Evolutionary conservation across 1,140 invertebrate genomes (phyloP).

Genomic region (Drosophila lacertosa): DNA sequence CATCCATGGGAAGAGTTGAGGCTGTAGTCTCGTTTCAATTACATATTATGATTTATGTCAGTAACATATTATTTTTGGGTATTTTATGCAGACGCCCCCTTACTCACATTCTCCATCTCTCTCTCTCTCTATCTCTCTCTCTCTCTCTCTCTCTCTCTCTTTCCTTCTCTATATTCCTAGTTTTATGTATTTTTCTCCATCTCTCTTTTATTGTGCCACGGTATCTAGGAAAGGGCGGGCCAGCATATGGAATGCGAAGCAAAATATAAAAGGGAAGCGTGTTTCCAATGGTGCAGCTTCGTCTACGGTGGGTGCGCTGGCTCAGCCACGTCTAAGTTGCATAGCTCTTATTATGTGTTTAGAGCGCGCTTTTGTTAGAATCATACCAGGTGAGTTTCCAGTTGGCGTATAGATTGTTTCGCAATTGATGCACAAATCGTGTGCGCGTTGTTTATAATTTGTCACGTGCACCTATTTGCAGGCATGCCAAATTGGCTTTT

Average conservation of each 20-base stretch:
- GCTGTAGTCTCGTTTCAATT: constrained; percentile 67
- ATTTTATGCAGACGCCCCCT: constrained; percentile 60
- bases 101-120: no score
- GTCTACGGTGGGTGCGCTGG: constrained; percentile 20
- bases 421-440: constrained; percentile 76
- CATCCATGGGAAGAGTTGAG: constrained; percentile 10
- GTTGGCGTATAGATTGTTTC: constrained; percentile 40
- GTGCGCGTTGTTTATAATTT: constrained; percentile 45
- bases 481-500: constrained; percentile 73
- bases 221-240: no score
- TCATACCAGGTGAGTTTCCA: constrained; percentile 29
- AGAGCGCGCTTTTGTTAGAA: constrained; percentile 70
- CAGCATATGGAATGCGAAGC: not conserved
- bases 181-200: not conserved
- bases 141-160: not conserved
- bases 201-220: no score
- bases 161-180: not conserved
- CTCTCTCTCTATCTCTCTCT: no score
- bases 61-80: constrained; percentile 79
- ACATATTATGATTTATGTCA: constrained; percentile 77
- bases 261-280: constrained; percentile 12
- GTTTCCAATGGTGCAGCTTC: constrained; percentile 4
- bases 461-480: constrained; percentile 73
- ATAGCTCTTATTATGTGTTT: constrained; percentile 66
- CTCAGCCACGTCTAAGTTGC: constrained; percentile 66